These are phyloP conservation scores for Polyergus mexicanus DNA, from an alignment of 1,140 invertebrate species.

Conservation along the genomic window DNA sequence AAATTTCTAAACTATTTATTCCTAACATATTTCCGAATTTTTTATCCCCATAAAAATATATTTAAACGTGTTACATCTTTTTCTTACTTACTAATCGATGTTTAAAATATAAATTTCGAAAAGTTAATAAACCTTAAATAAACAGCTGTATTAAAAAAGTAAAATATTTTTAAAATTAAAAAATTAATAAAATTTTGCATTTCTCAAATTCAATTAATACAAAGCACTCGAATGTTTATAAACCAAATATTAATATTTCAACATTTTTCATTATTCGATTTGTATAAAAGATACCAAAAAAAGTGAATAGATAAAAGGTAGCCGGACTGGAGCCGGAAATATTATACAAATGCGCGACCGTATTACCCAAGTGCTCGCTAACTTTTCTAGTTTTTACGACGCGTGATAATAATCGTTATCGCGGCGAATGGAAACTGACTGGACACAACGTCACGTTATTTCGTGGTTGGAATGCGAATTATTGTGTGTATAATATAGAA, in stretches of 20 bases:
- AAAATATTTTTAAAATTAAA: too few species aligned
- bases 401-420: slow-evolving; percentile 44
- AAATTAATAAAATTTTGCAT: neutral
- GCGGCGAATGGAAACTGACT: slow-evolving; percentile 42
- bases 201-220: neutral
- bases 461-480: slow-evolving; percentile 53
- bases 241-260: slow-evolving; percentile 1
- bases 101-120: too few species aligned
- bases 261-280: neutral
- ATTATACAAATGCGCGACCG: neutral
- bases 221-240: neutral
- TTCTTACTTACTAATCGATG: too few species aligned
- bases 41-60: too few species aligned
- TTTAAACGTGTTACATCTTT: too few species aligned
- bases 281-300: slow-evolving; percentile 6
- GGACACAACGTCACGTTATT: slow-evolving; percentile 41
- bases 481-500: slow-evolving; percentile 39
- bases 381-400: slow-evolving; percentile 37
- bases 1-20: neutral
- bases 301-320: neutral
- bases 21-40: too few species aligned
- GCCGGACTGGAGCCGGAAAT: neutral
- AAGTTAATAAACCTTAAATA: too few species aligned
- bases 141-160: too few species aligned
- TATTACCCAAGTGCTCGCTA: slow-evolving; percentile 6